These are phyloP conservation scores for Amia ocellicauda DNA, from an alignment of 2,113 vertebrate species.

Conservation along the genomic window DNA sequence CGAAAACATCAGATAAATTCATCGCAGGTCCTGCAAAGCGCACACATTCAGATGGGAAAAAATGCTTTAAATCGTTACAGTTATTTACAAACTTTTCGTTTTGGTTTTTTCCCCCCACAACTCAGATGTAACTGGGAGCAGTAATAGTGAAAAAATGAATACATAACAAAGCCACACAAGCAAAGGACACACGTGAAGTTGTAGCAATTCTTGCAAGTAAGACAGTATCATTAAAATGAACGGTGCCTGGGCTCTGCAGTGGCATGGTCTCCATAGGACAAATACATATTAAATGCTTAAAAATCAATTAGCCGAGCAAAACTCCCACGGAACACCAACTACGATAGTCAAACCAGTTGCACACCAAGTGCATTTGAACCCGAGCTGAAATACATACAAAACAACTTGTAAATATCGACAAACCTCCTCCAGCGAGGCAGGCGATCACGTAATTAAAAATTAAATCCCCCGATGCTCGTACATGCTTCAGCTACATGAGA, in stretches of 20 bases:
- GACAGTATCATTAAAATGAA: no score
- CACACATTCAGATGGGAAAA: no score
- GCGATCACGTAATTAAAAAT: slow-evolving; percentile 41
- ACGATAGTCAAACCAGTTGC: slow-evolving; percentile 21
- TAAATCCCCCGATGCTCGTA: slow-evolving; percentile 43
- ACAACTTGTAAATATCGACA: slow-evolving; percentile 36
- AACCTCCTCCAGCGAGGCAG: slow-evolving; percentile 17
- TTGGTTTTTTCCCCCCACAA: no score
- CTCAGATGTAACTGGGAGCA: no score
- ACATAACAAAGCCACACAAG: no score
- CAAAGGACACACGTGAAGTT: no score
- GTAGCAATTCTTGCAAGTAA: no score
- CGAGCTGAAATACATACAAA: slow-evolving; percentile 20
- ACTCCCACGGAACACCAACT: slow-evolving; percentile 36
- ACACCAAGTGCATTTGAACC: slow-evolving; percentile 37
- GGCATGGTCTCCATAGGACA: slow-evolving; percentile 32
- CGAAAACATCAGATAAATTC: no score
- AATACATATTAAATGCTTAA: slow-evolving; percentile 42
- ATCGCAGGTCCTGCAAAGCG: no score
- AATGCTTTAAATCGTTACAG: no score
- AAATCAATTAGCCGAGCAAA: slow-evolving; percentile 38
- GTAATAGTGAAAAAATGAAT: no score
- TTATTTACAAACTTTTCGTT: no score
- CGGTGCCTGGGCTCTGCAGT: slow-evolving; percentile 22
- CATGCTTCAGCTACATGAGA: slow-evolving; percentile 35